A percentile compares a stretch with the other conserved stretches of the same genome.
Conservation (phyloP, 2,888 invertebrate species). For the Osedax fenrisi region DNA sequence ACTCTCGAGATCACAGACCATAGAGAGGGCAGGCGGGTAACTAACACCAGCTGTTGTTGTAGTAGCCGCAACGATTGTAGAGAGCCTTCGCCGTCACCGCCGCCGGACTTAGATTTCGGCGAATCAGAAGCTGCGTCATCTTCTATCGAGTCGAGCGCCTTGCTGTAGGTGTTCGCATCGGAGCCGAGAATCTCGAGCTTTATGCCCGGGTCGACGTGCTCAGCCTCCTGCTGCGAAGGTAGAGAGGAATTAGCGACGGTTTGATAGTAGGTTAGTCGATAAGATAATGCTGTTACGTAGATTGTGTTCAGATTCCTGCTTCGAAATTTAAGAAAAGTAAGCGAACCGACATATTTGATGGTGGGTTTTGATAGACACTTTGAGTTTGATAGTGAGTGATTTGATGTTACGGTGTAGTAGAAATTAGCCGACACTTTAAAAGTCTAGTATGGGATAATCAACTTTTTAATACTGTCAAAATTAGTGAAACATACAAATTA, state of each 20-base stretch:
- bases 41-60: neutral
- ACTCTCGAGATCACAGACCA: too few species aligned
- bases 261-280: neutral
- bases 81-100: neutral
- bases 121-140: neutral
- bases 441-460: too few species aligned
- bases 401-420: too few species aligned
- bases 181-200: slow-evolving; percentile 43
- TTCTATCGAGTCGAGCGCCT: neutral
- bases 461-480: too few species aligned
- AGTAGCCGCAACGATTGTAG: neutral
- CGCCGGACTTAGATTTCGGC: too few species aligned
- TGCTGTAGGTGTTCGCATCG: slow-evolving; percentile 44
- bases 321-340: too few species aligned
- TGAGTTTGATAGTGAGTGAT: too few species aligned
- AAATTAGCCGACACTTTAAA: too few species aligned
- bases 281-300: neutral
- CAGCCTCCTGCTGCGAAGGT: neutral
- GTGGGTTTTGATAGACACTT: too few species aligned
- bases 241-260: neutral
- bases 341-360: too few species aligned
- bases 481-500: too few species aligned
- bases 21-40: neutral
- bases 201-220: slow-evolving; percentile 26
- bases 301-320: neutral